phyloP scores from a whole-genome alignment of 2,113 vertebrate genomes.

The Phaetusa simplex region DNA sequence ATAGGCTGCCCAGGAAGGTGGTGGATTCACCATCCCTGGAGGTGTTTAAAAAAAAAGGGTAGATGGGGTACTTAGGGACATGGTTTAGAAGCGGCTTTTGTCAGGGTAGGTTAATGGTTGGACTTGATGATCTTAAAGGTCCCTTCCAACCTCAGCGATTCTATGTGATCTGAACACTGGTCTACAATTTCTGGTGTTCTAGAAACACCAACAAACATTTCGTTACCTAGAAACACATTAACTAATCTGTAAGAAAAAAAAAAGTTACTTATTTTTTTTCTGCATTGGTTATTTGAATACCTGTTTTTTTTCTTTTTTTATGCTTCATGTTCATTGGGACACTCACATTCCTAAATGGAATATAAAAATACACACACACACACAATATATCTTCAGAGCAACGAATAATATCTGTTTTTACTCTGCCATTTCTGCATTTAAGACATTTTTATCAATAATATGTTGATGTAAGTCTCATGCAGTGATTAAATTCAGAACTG shows the following conservation, averaged over 20 bases:
- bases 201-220: background rate
- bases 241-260: background rate
- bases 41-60: no score
- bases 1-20: no score
- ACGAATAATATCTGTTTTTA: background rate
- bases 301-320: background rate
- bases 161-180: background rate
- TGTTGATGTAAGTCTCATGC: background rate
- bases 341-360: background rate
- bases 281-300: background rate
- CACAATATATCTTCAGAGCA: background rate
- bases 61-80: no score
- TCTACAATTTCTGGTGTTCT: background rate
- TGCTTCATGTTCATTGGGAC: background rate
- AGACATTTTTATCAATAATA: background rate
- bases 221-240: background rate
- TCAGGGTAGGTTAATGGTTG: no score
- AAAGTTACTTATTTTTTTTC: no score
- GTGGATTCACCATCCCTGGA: no score
- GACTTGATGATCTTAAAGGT: no score
- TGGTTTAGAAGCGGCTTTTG: no score
- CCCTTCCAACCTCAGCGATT: no score
- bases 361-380: background rate
- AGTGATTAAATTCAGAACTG: background rate
- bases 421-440: background rate